These are phyloP conservation scores for Speoplatyrhinus poulsoni DNA, from an alignment of 2,113 vertebrate species.

Conservation along the genomic window DNA sequence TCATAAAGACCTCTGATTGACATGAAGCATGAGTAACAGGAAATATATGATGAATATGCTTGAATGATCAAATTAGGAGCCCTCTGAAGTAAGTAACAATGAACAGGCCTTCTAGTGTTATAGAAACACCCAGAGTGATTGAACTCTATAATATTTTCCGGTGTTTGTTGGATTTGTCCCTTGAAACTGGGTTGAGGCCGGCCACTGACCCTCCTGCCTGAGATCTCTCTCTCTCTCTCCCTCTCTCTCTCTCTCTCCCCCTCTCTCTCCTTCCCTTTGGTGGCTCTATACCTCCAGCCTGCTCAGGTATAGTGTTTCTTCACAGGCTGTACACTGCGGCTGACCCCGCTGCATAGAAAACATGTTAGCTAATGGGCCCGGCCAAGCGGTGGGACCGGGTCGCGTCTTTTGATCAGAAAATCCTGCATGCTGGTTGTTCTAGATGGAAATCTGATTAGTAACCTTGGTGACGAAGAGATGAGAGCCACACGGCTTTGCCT, in stretches of 20 bases:
- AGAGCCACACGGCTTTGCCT: conserved; percentile 81
- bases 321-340: conserved; percentile 87
- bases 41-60: conserved; percentile 1
- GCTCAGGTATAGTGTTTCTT: conserved; percentile 89
- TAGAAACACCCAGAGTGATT: conserved; percentile 20
- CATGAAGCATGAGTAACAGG: neutral
- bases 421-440: conserved; percentile 82
- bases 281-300: conserved; percentile 55
- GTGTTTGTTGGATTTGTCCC: conserved; percentile 46
- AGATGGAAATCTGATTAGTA: conserved; percentile 96
- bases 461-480: conserved; percentile 88
- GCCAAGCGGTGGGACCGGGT: conserved; percentile 80
- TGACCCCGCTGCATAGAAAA: conserved; percentile 91
- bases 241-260: conserved; percentile 29
- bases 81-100: conserved; percentile 5
- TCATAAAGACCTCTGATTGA: neutral
- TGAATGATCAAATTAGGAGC: conserved; percentile 5
- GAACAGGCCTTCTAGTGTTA: conserved; percentile 20
- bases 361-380: conserved; percentile 91
- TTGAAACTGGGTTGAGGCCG: conserved; percentile 43
- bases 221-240: conserved; percentile 20
- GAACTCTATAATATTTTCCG: conserved; percentile 42
- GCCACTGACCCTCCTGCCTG: conserved; percentile 56
- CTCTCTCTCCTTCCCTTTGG: conserved; percentile 31
- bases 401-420: conserved; percentile 91